A percentile compares a stretch with the other conserved stretches of the same genome.
Evolutionary conservation across 2,888 invertebrate species (phyloP).

Genomic region (Strigamia transsilvanica): DNA sequence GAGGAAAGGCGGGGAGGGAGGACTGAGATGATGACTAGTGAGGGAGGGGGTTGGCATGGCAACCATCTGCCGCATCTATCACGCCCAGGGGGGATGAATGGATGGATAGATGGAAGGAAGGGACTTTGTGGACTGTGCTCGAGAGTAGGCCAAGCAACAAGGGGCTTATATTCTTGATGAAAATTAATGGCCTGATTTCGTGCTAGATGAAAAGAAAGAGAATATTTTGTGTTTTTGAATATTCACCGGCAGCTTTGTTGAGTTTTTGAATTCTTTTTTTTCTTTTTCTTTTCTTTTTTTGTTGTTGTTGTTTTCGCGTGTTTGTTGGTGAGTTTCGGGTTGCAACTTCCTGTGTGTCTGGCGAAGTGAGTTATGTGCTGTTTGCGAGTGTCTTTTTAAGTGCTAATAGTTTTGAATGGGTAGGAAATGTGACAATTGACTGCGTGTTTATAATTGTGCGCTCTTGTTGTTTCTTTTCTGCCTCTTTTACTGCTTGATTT

Average conservation of each 20-base stretch:
- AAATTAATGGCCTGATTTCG: conserved; percentile 26
- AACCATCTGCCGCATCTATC: conserved; percentile 30
- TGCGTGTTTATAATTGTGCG: conserved; percentile 6
- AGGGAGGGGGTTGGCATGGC: conserved; percentile 29
- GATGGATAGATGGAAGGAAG: conserved; percentile 30
- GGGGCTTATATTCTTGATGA: conserved; percentile 30
- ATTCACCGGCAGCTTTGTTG: neutral
- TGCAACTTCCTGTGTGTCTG: neutral
- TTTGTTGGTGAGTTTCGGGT: neutral
- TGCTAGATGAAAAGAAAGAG: neutral
- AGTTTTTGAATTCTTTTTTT: neutral
- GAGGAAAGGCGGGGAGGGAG: neutral
- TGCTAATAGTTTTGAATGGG: neutral
- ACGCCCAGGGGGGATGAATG: conserved; percentile 26
- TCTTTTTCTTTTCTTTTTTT: neutral
- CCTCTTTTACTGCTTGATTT: conserved; percentile 1
- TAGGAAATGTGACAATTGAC: neutral
- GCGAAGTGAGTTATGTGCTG: neutral
- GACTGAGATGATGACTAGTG: conserved; percentile 9
- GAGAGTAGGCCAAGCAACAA: conserved; percentile 30
- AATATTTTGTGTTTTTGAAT: neutral
- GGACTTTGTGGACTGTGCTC: conserved; percentile 30
- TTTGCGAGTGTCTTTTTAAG: neutral
- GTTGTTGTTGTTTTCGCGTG: too few species aligned
- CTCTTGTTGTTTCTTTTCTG: neutral